A percentile compares a stretch with the other conserved stretches of the same genome.
Evolutionary conservation across 2,113 vertebrate genomes (phyloP).

Genomic region (Actinemys pallida): DNA sequence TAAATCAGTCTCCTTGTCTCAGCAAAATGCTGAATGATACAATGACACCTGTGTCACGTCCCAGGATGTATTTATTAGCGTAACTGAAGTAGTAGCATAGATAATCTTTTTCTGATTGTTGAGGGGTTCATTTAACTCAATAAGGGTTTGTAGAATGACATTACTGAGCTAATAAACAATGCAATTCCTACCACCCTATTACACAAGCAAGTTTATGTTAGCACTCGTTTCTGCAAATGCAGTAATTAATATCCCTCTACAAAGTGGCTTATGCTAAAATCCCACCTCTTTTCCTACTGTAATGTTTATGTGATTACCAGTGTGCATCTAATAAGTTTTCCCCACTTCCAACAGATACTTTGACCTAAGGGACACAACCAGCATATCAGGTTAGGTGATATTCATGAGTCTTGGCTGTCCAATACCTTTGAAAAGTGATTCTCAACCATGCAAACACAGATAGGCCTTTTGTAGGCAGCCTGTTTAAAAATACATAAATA

Average conservation of each 20-base stretch:
- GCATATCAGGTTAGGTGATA: background rate
- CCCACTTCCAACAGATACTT: background rate
- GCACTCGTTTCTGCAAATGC: background rate
- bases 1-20: background rate
- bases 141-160: background rate
- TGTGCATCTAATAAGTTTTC: background rate
- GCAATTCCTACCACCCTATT: background rate
- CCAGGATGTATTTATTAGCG: constrained; percentile 12
- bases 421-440: background rate
- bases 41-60: background rate
- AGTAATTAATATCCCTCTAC: background rate
- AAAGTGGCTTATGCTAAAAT: background rate
- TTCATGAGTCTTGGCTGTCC: background rate
- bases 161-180: background rate
- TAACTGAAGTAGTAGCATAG: background rate
- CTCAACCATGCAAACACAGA: background rate
- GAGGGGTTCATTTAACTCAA: constrained; percentile 35
- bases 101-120: background rate
- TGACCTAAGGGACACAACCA: background rate
- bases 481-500: background rate
- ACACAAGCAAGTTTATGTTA: background rate
- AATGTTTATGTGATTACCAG: background rate
- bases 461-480: background rate
- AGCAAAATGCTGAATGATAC: background rate
- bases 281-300: background rate